Evolutionary conservation across 2,888 invertebrate genomes (phyloP).

Genomic region (Trichacis sp.): DNA sequence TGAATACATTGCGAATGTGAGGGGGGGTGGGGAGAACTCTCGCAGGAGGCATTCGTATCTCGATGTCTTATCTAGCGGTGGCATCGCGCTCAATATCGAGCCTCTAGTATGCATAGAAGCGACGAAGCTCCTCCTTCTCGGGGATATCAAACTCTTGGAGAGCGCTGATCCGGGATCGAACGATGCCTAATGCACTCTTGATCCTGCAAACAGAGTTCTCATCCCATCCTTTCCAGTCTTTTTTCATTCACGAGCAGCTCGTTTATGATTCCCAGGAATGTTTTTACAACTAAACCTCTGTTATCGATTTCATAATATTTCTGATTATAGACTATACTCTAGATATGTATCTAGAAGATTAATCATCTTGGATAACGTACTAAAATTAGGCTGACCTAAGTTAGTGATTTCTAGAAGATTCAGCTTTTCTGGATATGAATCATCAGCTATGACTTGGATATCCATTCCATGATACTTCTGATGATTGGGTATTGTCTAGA

Average conservation of each 20-base stretch:
- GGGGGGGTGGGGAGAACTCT: constrained; percentile 25
- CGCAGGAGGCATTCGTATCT: constrained; percentile 26
- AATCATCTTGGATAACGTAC: too few relatives aligned
- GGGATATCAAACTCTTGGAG: constrained; percentile 32
- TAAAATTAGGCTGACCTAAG: too few relatives aligned
- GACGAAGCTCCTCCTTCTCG: constrained; percentile 22
- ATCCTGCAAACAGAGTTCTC: constrained; percentile 35
- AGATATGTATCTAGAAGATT: too few relatives aligned
- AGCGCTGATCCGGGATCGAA: constrained; percentile 42
- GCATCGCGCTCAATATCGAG: constrained; percentile 32
- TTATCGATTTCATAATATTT: too few relatives aligned
- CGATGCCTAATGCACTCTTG: constrained; percentile 56
- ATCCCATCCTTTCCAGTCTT: constrained; percentile 17
- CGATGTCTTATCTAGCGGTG: constrained; percentile 25
- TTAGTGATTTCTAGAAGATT: too few relatives aligned
- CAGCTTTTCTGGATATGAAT: too few relatives aligned
- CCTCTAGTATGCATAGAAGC: constrained; percentile 36
- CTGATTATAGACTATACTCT: too few relatives aligned
- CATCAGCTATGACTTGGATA: too few relatives aligned
- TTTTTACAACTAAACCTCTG: too few relatives aligned
- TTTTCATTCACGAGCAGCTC: constrained; percentile 1
- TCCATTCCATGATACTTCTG: too few relatives aligned
- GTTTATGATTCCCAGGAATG: neutral
- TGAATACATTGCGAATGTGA: constrained; percentile 34
- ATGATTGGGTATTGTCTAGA: too few relatives aligned